A percentile compares a stretch with the other conserved stretches of the same genome.
Conservation (phyloP, 1,140 invertebrate genomes). For the Mycetomoellerius zeteki region DNA sequence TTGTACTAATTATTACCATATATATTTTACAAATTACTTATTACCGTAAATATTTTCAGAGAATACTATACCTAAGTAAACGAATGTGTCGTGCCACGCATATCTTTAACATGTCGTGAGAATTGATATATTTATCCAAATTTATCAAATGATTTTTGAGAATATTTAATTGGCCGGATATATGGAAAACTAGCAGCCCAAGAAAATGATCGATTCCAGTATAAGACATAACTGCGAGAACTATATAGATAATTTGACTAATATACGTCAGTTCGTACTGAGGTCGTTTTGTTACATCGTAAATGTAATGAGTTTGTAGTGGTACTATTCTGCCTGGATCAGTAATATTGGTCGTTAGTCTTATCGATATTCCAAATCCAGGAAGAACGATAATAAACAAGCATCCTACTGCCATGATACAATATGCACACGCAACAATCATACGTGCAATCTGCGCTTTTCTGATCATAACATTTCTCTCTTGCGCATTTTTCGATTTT, state of each 20-base stretch:
- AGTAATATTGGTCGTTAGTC: constrained; percentile 17
- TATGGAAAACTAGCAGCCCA: constrained; percentile 9
- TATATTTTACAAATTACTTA: not conserved
- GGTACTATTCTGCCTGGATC: constrained; percentile 2
- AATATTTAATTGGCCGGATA: constrained; percentile 41
- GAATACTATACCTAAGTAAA: constrained; percentile 26
- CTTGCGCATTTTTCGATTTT: not conserved
- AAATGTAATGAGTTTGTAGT: constrained; percentile 2
- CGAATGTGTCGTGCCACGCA: constrained; percentile 1
- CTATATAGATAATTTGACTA: not conserved
- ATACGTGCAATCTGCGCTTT: not conserved
- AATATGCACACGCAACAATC: not conserved
- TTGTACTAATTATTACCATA: not conserved
- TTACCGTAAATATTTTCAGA: not conserved
- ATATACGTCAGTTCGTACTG: constrained; percentile 23
- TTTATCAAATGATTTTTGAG: constrained; percentile 1
- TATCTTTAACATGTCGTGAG: not conserved
- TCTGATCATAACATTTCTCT: constrained; percentile 28
- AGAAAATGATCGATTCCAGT: too few species aligned
- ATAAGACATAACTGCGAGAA: too few species aligned
- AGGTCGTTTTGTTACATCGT: constrained; percentile 10
- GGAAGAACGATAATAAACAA: constrained; percentile 1
- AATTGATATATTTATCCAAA: not conserved
- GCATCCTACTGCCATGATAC: not conserved
- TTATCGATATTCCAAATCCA: not conserved